A percentile compares a stretch with the other conserved stretches of the same genome.
These are phyloP conservation scores for Coelopa pilipes DNA, from an alignment of 2,888 invertebrate genomes.

Conservation along the genomic window DNA sequence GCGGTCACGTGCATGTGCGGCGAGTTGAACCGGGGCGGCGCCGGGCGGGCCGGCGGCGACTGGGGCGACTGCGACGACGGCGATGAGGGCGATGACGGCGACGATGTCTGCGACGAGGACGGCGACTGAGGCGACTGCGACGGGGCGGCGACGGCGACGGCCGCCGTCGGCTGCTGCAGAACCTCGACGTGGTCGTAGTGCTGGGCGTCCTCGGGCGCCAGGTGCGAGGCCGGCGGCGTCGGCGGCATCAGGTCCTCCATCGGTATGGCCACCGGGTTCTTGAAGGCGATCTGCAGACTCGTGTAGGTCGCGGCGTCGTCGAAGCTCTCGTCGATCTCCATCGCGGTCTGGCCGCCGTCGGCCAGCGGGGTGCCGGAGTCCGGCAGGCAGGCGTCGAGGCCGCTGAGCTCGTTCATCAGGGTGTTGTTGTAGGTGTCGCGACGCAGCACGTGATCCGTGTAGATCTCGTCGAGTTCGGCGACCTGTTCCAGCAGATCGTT, in stretches of 20 bases:
- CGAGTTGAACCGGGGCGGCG: constrained; percentile 54
- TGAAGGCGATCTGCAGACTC: constrained; percentile 86
- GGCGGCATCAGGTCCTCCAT: constrained; percentile 72
- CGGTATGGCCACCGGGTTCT: constrained; percentile 80
- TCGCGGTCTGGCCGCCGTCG: constrained; percentile 44
- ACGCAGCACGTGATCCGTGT: constrained; percentile 77
- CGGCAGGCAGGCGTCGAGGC: constrained; percentile 51
- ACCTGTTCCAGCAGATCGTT: constrained; percentile 81
- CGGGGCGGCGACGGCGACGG: constrained; percentile 38
- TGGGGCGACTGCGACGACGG: constrained; percentile 27
- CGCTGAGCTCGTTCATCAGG: constrained; percentile 59
- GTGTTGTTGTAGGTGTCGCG: constrained; percentile 67
- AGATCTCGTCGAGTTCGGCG: constrained; percentile 84
- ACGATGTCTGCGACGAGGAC: too few relatives aligned
- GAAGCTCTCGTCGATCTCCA: constrained; percentile 74
- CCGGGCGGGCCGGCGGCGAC: constrained; percentile 42
- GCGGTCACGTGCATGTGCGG: constrained; percentile 62
- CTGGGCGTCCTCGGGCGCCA: constrained; percentile 65
- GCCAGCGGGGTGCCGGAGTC: constrained; percentile 40
- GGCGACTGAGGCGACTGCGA: too few relatives aligned
- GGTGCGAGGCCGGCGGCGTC: constrained; percentile 59
- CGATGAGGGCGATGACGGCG: constrained; percentile 37
- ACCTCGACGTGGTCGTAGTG: constrained; percentile 66
- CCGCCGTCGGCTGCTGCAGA: constrained; percentile 62
- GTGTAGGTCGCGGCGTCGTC: constrained; percentile 85